Evolutionary conservation across 2,888 invertebrate species (phyloP).

Genomic region (Xanthorhoe designata): DNA sequence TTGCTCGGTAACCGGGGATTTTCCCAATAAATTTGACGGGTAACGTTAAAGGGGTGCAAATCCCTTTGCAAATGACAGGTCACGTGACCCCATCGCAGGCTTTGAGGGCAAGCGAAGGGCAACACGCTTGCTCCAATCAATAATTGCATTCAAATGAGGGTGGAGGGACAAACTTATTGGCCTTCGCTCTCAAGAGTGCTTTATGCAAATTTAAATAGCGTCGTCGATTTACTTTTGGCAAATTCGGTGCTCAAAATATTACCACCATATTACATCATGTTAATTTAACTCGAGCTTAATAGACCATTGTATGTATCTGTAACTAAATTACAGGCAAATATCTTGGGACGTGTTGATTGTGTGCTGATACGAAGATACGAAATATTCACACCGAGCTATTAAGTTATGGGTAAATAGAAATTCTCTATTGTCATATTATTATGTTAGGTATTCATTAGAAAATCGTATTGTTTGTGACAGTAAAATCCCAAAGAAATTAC

Average conservation of each 20-base stretch:
- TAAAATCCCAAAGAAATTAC: not conserved
- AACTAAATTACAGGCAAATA: slow-evolving; percentile 59
- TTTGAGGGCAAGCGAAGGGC: slow-evolving; percentile 45
- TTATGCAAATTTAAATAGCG: slow-evolving; percentile 28
- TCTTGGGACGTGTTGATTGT: slow-evolving; percentile 55
- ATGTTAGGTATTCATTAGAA: not conserved
- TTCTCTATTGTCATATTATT: slow-evolving; percentile 15
- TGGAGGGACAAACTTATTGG: slow-evolving; percentile 27
- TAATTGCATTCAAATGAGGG: slow-evolving; percentile 52
- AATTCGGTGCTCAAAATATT: slow-evolving; percentile 26
- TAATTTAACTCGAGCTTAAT: slow-evolving; percentile 51
- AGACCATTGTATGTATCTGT: slow-evolving; percentile 51
- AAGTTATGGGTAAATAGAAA: slow-evolving; percentile 49
- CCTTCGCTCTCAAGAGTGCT: slow-evolving; percentile 19
- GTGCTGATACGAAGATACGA: slow-evolving; percentile 54
- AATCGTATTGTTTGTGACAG: not conserved
- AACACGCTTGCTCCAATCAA: slow-evolving; percentile 51
- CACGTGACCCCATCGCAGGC: slow-evolving; percentile 60
- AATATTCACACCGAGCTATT: slow-evolving; percentile 50
- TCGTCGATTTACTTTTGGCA: slow-evolving; percentile 1
- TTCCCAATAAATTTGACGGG: slow-evolving; percentile 71
- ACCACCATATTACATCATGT: slow-evolving; percentile 26
- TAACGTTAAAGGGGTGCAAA: slow-evolving; percentile 68
- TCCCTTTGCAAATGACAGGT: slow-evolving; percentile 76
- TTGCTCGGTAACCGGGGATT: slow-evolving; percentile 50